Evolutionary conservation across 2,888 invertebrate genomes (phyloP), one percentile per base, ranked within the genome.

Genomic region (Lasioglossum villosulum): DNA sequence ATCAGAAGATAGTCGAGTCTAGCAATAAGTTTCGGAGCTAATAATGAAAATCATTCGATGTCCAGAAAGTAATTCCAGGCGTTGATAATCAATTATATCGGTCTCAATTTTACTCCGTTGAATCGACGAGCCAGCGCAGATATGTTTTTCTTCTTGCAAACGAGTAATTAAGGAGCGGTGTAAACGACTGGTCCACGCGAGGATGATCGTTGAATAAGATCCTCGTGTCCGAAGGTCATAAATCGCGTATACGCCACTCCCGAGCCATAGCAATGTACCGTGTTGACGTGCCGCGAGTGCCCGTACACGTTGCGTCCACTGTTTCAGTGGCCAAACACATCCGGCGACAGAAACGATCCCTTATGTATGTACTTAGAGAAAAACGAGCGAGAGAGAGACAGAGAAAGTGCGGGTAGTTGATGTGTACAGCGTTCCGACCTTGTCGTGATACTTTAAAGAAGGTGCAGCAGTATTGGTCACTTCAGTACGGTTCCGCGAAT

Each of bases 391-490:
- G 66, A 34, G 23, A 30, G 39, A 23, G 23, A 34, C 8, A 30
- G 34, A 30, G n/a, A 23, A n/a, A 27, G 16, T 12, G 34, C 30
- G 23, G n/a, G 59, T 30, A 27, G 19, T 56, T 30, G 39, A 30
- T 48, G 23, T 37, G 27, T 16, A 59, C 70, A 77, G 70, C 59
- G 73, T 66, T 84, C 72, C 66, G 48, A 70, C 68, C 77, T 87
- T 84, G 87, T 83, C 84, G 82, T 83, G 77, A 90, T 87, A 89
- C 90, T 88, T 88, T 90, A 88, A 84, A 88, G 83, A 70, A 76
- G 83, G 19, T 63, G 63, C 63, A 63, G 63, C 63, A 63, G 30
- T 30, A 63, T 63, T 63, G 30, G 8, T 56, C n/a, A n/a, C 52
- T 56, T 56, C 10, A 52, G n/a, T 19, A 56, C 10, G 10, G 10